Base-by-base conservation (phyloP, 1,140 invertebrate genomes). In the Plectrocnemia conspersa region DNA sequence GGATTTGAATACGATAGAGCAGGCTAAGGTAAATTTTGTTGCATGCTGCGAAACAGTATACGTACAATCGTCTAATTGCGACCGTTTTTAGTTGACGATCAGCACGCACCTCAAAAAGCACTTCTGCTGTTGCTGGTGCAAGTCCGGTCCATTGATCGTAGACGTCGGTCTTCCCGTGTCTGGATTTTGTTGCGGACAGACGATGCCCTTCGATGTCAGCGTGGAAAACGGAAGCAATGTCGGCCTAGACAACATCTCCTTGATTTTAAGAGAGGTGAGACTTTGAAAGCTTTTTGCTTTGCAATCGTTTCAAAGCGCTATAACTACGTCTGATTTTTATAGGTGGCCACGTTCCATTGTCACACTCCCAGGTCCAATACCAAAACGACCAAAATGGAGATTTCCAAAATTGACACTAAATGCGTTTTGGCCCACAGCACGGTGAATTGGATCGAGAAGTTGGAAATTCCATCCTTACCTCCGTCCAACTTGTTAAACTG, bases 1-100 rank as follows among this genome's bases (percentile, higher is more conserved):
- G 54, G 89, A 94, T 73, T 79, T 93, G 46, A 93, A 93, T 75
- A 73, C 80, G 54, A 83, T 85, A 71, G 73, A 78, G 3, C 75
- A 76, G 38, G 73, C 73, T 50, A 69, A 62, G 58, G 74, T 76
- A 67, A 65, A 65, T 10, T 42, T 50, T 27, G 27, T 13, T 32
- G n/a, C n/a, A n/a, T n/a, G n/a, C n/a, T n/a, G n/a, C n/a, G n/a
- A n/a, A n/a, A n/a, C n/a, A n/a, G n/a, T n/a, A n/a, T n/a, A n/a
- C n/a, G n/a, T n/a, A n/a, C n/a, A n/a, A n/a, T n/a, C n/a, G n/a
- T n/a, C n/a, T n/a, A n/a, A n/a, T n/a, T n/a, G n/a, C n/a, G n/a
- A n/a, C n/a, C n/a, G n/a, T 73, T 76, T 61, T 65, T 81, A 4
- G 63, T 66, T 75, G 63, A 73, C 76, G 2, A 64, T 78, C 2